A percentile compares a stretch with the other conserved stretches of the same genome.
Conservation (phyloP, 1,140 invertebrate species). For the Caenorhabditis tropicalis region DNA sequence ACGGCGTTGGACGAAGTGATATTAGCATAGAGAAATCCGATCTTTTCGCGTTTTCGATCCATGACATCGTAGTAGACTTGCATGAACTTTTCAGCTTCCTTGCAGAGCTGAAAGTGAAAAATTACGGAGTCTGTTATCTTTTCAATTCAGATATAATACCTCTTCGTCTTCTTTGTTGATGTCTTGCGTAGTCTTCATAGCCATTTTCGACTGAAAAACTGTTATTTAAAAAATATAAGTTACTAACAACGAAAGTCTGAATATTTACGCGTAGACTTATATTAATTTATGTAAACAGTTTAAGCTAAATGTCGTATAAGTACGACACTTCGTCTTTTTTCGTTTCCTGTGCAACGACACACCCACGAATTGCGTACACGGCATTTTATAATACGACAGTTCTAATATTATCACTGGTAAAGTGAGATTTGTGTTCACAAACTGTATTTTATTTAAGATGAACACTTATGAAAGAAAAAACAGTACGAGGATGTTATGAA, state of each 20-base stretch:
- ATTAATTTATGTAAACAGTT: too few relatives aligned
- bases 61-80: constrained; percentile 43
- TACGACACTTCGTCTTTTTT: too few relatives aligned
- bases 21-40: constrained; percentile 1
- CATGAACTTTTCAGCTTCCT: constrained; percentile 22
- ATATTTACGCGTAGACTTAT: too few relatives aligned
- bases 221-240: background rate
- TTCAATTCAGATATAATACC: background rate
- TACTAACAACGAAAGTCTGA: too few relatives aligned
- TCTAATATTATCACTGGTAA: background rate
- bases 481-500: too few relatives aligned
- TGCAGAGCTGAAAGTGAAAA: constrained; percentile 13
- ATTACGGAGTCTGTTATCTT: too few relatives aligned
- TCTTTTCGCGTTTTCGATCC: constrained; percentile 48
- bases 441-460: too few relatives aligned
- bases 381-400: background rate
- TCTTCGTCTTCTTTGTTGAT: constrained; percentile 30
- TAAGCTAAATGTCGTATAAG: too few relatives aligned
- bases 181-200: constrained; percentile 30
- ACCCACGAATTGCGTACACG: background rate
- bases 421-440: background rate
- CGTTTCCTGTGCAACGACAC: background rate
- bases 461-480: too few relatives aligned
- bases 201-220: constrained; percentile 9
- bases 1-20: background rate